Conservation (phyloP, 2,113 vertebrate genomes). For the Kryptolebias marmoratus region DNA sequence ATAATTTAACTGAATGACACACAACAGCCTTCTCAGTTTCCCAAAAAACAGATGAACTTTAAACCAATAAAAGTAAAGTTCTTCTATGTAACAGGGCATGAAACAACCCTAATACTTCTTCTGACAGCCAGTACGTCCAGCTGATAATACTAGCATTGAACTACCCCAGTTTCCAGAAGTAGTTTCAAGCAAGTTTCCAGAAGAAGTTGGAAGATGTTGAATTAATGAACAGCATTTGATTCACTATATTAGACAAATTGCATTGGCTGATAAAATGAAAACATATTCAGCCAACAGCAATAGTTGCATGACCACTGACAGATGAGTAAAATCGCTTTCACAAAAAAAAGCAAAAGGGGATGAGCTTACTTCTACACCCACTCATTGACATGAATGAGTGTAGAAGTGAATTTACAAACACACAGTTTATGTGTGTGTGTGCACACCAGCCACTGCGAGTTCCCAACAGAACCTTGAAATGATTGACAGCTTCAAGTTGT, state of each 20-base stretch:
- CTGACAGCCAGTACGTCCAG: neutral
- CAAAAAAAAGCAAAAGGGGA: neutral
- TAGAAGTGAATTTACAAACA: neutral
- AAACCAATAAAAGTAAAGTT: too few species aligned
- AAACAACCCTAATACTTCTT: too few species aligned
- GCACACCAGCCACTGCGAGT: neutral
- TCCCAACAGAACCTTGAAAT: neutral
- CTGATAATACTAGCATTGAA: neutral
- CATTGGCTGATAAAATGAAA: too few species aligned
- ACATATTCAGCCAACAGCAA: neutral
- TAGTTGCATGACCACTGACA: neutral
- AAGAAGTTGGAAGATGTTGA: neutral
- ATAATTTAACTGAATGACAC: too few species aligned
- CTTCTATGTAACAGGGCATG: too few species aligned
- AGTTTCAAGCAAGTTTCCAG: neutral
- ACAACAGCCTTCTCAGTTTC: too few species aligned
- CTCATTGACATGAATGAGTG: too few species aligned
- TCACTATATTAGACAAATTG: too few species aligned
- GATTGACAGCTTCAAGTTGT: neutral
- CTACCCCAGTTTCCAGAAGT: neutral
- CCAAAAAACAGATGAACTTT: too few species aligned
- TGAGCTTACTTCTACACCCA: too few species aligned
- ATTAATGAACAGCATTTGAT: neutral
- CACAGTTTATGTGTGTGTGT: neutral
- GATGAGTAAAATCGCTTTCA: neutral